These are phyloP conservation scores for Drosophila paulistorum DNA, from an alignment of 1,140 invertebrate genomes.

Conservation along the genomic window DNA sequence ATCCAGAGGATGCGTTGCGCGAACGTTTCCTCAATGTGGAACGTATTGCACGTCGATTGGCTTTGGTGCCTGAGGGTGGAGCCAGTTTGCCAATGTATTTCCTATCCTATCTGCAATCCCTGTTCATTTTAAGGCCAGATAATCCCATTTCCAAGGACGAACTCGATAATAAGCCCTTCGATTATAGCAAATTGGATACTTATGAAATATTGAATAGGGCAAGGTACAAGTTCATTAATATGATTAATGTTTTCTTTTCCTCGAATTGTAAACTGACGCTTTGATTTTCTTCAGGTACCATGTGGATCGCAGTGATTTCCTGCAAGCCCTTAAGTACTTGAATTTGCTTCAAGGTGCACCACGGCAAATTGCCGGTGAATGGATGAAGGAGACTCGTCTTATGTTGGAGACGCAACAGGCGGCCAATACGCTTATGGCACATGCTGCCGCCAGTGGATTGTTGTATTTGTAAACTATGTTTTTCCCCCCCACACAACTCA, in stretches of 20 bases:
- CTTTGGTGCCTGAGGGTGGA: constrained; percentile 91
- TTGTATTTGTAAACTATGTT: constrained; percentile 85
- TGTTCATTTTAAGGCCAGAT: constrained; percentile 87
- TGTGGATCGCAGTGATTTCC: constrained; percentile 93
- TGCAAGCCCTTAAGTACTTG: constrained; percentile 93
- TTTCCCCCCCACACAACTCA: constrained; percentile 30
- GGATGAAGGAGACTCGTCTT: constrained; percentile 93
- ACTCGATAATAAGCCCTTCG: constrained; percentile 88
- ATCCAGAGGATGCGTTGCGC: constrained; percentile 92
- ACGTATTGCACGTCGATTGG: constrained; percentile 88
- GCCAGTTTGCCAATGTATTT: constrained; percentile 92
- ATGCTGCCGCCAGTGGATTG: constrained; percentile 90
- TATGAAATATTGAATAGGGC: constrained; percentile 94
- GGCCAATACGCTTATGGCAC: constrained; percentile 92
- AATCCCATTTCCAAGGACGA: constrained; percentile 88
- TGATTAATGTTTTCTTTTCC: background rate
- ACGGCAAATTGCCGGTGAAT: constrained; percentile 90
- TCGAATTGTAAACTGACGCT: background rate
- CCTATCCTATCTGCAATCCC: constrained; percentile 93
- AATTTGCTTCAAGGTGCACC: constrained; percentile 94
- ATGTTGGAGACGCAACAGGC: constrained; percentile 96
- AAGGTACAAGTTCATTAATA: constrained; percentile 84
- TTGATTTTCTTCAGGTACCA: constrained; percentile 87
- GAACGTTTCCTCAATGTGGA: constrained; percentile 93
- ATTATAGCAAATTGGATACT: constrained; percentile 89